Base-by-base conservation (phyloP, 2,113 vertebrate genomes). In the Oophaga pumilio region DNA sequence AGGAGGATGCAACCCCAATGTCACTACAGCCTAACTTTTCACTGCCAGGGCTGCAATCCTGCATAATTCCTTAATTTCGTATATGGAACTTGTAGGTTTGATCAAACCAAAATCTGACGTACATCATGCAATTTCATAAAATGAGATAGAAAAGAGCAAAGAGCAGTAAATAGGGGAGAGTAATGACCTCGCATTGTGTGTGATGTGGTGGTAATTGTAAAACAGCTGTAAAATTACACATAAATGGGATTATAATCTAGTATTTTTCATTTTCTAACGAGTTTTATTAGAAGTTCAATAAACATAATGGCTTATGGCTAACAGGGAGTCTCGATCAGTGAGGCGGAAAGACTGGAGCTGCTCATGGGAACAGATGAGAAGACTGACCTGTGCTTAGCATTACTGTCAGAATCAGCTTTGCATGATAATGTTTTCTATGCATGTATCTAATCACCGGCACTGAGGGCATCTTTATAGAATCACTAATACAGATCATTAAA, bases 271-370 rank as follows among this genome's bases (percentile, higher is more conserved):
- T 84, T 73, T 43, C 52, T 33, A 73, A 73, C 52, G 1, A 11
- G 82, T 57, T 84, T 82, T 84, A 84, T 59, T 8, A 84, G 82
- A 73, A 84, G 20, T 84, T 84, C 26, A 84, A 84, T 84, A 84
- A 84, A 84, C 82, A 73, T 84, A 71, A 84, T 24, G 22, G 66
- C 82, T 60, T 71, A 71, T 20, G 56, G 66, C 68, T 84, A 84
- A 18, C 52, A 33, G 82, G 82, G 52, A 56, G 82, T 53, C 68
- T 56, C 17, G 26, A 28, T 57, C 50, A 84, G 26, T 74, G 82
- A 73, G 17, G 66, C 53, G 26, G 52, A 69, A 22, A 56, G 56
- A 53, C 11, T 18, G 24, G 14, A 18, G 68, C 53, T 33, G 66
- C 52, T 56, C 59, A 53, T 73, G 49, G 50, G 18, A 73, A 28